Base-by-base conservation (phyloP, 2,113 vertebrate genomes). In the Todiramphus saurophagus region DNA sequence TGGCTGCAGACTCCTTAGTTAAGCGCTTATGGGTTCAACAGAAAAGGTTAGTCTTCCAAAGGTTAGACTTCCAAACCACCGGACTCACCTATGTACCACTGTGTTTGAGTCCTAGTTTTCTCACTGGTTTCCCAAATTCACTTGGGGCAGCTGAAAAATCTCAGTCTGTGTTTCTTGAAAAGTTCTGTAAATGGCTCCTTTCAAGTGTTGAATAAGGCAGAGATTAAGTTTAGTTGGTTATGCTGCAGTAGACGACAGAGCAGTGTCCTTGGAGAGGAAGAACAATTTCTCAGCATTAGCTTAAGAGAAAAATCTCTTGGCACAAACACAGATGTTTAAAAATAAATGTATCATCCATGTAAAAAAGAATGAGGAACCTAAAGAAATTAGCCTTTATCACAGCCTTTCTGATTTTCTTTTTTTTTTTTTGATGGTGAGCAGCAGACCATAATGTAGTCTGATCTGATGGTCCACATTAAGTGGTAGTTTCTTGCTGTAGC, bases 271-370 rank as follows among this genome's bases (percentile, higher is more conserved):
- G 33, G 58, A 85, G 70, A 91, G 51, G 39, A 82, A 93, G 25
- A 68, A 41, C 44, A 62, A 76, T 95, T 92, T 89, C 84, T 89
- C 70, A 89, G 59, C 78, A 70, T 46, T 48, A 86, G 60, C 25
- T 83, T 30, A 59, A 83, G 35, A 86, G 72, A 87, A 94, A 90
- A 90, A 93, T 66, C 59, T 90, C 31, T 37, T 93, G 76, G 75
- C 46, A 80, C 23, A 87, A 87, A 86, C 43, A 78, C 33, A 68
- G 60, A 75, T 28, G 46, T 79, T 90, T 92, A 73, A 87, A 91
- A 89, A 81, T 77, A 91, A 73, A 78, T 41, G 4, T 13, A 89
- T 80, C 55, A 50, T 66, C 67, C 28, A 48, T 51, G 33, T 30
- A 85, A 11, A 86, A 75, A 86, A 80, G 19, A 59, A 89, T 9